phyloP scores from a whole-genome alignment of 2,888 invertebrate species.

The Clepsis dumicolana region DNA sequence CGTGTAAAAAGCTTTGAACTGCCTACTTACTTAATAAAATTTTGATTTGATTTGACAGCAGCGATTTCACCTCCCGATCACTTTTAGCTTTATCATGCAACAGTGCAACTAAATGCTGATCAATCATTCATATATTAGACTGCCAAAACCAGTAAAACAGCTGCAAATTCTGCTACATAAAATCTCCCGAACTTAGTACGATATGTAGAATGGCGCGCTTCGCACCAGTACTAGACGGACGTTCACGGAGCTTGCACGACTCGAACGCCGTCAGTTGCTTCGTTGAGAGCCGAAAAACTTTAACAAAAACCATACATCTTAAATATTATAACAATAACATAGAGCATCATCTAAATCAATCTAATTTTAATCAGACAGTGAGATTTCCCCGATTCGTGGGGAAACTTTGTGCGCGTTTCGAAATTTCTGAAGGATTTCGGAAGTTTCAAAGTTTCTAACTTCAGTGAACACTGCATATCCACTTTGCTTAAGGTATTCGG shows the following conservation, averaged over 20 bases:
- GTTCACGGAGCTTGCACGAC: background rate
- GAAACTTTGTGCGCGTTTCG: background rate
- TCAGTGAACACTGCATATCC: background rate
- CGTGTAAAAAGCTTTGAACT: too few relatives aligned
- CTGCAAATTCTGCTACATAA: background rate
- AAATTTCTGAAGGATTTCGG: background rate
- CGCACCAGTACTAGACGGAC: background rate
- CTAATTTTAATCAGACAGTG: background rate
- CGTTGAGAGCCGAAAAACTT: background rate
- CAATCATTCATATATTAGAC: background rate
- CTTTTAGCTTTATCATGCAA: background rate
- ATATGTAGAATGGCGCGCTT: background rate
- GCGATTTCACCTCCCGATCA: too few relatives aligned
- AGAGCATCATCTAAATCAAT: background rate
- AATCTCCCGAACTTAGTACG: background rate
- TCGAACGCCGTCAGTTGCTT: background rate
- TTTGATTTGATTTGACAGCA: too few relatives aligned
- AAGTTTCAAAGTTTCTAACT: background rate
- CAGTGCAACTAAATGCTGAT: background rate
- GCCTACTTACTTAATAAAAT: too few relatives aligned
- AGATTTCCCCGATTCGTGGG: background rate
- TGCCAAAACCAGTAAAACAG: background rate
- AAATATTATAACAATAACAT: background rate
- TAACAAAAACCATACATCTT: background rate
- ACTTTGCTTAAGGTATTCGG: background rate